phyloP scores from a whole-genome alignment of 2,113 vertebrate genomes.

The Notechis scutatus region DNA sequence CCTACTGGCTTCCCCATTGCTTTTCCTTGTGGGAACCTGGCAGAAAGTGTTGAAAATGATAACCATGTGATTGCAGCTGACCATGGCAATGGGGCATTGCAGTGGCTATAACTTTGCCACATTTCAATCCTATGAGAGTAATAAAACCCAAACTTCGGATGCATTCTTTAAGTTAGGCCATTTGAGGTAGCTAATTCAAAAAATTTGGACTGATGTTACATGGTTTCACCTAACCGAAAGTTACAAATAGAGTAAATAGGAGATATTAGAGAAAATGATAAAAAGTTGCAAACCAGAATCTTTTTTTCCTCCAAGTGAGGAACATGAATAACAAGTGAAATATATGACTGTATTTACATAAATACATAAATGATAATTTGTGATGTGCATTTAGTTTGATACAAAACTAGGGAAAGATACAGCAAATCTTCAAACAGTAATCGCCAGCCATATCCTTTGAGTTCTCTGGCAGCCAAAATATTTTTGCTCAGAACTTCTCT shows the following conservation, averaged over 20 bases:
- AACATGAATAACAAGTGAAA: not conserved
- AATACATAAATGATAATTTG: not conserved
- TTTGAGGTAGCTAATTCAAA: not conserved
- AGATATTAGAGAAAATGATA: not conserved
- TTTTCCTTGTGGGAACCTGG: not conserved
- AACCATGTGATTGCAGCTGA: not conserved
- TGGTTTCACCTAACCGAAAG: not conserved
- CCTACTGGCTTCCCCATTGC: not conserved
- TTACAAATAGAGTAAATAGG: not conserved
- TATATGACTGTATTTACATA: not conserved
- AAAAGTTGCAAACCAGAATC: not conserved
- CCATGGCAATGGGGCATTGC: not conserved
- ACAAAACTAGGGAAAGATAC: not conserved
- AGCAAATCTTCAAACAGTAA: not conserved
- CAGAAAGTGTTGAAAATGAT: not conserved
- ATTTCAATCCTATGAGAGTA: not conserved
- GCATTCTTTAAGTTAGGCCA: not conserved
- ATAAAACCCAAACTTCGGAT: not conserved
- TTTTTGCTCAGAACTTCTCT: not conserved
- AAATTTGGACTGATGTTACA: not conserved
- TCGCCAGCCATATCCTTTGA: not conserved
- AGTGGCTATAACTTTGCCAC: not conserved
- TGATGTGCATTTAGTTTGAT: not conserved
- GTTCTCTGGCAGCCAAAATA: not conserved
- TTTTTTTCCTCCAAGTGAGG: not conserved